Evolutionary conservation across 2,797 vertebrate species (phyloP), one percentile per base, ranked within the genome.

Genomic region (Tenualosa ilisha): DNA sequence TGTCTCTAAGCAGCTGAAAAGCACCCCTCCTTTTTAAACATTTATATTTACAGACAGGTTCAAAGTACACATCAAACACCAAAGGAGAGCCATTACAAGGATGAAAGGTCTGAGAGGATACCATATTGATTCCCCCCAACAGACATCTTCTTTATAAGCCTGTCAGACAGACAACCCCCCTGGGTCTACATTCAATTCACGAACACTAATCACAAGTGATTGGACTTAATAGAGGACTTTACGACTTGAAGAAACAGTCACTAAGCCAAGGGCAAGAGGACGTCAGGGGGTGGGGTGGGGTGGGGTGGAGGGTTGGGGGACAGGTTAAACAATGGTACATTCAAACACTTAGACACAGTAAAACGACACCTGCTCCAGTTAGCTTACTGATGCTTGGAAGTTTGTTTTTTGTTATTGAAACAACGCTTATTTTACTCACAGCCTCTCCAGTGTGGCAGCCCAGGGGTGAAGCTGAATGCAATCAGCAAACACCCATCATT

Each of bases 201-300:
- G 1, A 46, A 20, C 40, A 79, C 72, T 79, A 46, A 79, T 43
- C 40, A 79, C 72, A 37, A 79, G 37, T 15, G 40, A 79, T 46
- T 79, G 40, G 72, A 20, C 72, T 11, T 79, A 46, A 79, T 79
- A 79, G 72, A 79, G 72, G 72, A 79, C 72, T 79, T 46, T 43
- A 46, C 22, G 40, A 79, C 72, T 46, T 8, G 15, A 79, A 46
- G 40, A 79, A 40, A 37, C 40, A 79, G 72, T 79, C 72, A 79
- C 72, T 79, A 40, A 79, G 4, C 72, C 72, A 79, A 22, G 72
- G 40, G 68, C 68, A 75, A 75, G 40, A 15, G 40, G 15, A 75
- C 68, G 11, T 65, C 9, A 72, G 12, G 15, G 3, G 54, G 17
- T 3, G 20, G 49, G 49, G 8, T 9, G 50, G 50, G 7, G 7